Evolutionary conservation across 2,888 invertebrate genomes (phyloP).

Genomic region (Ochlodes sylvanus): DNA sequence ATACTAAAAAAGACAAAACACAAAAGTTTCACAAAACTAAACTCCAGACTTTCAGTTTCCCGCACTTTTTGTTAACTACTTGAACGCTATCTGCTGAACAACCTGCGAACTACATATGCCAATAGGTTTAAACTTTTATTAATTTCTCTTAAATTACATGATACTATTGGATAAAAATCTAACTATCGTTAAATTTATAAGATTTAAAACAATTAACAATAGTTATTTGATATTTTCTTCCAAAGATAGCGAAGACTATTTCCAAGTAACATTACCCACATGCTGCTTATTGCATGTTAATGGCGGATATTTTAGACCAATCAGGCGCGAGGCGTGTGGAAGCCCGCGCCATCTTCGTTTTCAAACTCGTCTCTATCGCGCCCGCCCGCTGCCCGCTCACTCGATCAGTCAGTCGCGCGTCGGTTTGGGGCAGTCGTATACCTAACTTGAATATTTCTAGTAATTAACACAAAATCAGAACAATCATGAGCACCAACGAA

Average conservation of each 20-base stretch:
- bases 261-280: slow-evolving; percentile 57
- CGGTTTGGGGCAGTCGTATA: slow-evolving; percentile 85
- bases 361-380: slow-evolving; percentile 88
- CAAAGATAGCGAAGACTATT: slow-evolving; percentile 23
- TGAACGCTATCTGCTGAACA: slow-evolving; percentile 27
- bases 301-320: slow-evolving; percentile 72
- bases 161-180: background rate
- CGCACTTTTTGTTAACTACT: slow-evolving; percentile 54
- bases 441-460: slow-evolving; percentile 66
- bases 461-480: slow-evolving; percentile 77
- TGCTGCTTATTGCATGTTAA: slow-evolving; percentile 69
- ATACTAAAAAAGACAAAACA: background rate
- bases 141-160: slow-evolving; percentile 21
- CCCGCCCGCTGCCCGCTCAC: slow-evolving; percentile 70
- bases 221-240: slow-evolving; percentile 44
- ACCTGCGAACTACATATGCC: slow-evolving; percentile 40
- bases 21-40: slow-evolving; percentile 43
- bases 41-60: slow-evolving; percentile 67
- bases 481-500: slow-evolving; percentile 87
- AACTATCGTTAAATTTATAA: slow-evolving; percentile 2
- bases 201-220: slow-evolving; percentile 40
- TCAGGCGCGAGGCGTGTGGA: slow-evolving; percentile 66
- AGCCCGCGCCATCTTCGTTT: slow-evolving; percentile 92
- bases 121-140: slow-evolving; percentile 29
- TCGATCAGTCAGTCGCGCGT: slow-evolving; percentile 89